Evolutionary conservation across 2,113 vertebrate species (phyloP).

Genomic region (Oncorhynchus nerka): DNA sequence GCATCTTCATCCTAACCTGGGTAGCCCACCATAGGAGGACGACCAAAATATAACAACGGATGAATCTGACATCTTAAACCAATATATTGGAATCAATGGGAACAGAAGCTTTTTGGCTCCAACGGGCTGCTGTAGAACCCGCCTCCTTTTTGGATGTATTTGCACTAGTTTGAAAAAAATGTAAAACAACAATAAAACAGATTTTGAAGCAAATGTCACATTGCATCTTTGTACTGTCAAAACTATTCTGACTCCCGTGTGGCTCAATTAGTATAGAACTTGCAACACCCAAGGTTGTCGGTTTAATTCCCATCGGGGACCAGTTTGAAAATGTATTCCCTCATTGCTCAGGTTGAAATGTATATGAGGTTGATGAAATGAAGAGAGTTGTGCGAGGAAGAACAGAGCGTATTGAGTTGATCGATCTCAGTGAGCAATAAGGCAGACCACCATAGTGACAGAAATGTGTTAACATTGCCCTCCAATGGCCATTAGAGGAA

Average conservation of each 20-base stretch:
- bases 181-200: conserved; percentile 45
- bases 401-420: too few species aligned
- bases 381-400: neutral
- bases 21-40: conserved; percentile 12
- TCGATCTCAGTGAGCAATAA: neutral
- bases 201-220: conserved; percentile 52
- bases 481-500: neutral
- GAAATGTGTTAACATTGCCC: neutral
- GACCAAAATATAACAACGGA: conserved; percentile 14
- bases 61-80: conserved; percentile 8
- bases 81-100: neutral
- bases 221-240: neutral
- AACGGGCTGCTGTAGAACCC: conserved; percentile 23
- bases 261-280: too few species aligned
- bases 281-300: too few species aligned
- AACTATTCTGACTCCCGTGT: too few species aligned
- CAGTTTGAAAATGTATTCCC: too few species aligned
- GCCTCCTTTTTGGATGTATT: conserved; percentile 67
- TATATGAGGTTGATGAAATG: conserved; percentile 5
- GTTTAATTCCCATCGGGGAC: too few species aligned
- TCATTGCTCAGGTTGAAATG: too few species aligned
- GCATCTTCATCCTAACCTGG: neutral
- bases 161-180: conserved; percentile 60
- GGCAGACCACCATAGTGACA: neutral
- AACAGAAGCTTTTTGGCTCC: conserved; percentile 25